phyloP scores from a whole-genome alignment of 2,113 vertebrate species.

The Scopus umbretta region DNA sequence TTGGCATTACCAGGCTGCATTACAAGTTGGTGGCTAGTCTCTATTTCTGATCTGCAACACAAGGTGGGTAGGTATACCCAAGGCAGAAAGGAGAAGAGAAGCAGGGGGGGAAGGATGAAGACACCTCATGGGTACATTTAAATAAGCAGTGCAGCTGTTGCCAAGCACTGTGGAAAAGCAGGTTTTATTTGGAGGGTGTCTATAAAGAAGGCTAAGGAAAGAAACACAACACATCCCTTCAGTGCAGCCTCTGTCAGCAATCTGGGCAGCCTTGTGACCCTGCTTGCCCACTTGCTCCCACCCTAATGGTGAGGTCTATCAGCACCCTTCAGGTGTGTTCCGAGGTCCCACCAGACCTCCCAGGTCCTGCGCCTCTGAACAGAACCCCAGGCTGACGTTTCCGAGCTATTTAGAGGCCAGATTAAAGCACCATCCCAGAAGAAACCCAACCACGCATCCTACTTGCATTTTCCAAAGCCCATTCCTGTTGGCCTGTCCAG shows the following conservation, averaged over 20 bases:
- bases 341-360: neutral
- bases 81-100: neutral
- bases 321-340: neutral
- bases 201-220: neutral
- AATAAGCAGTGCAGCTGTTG: neutral
- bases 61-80: neutral
- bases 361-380: accelerated
- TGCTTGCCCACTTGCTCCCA: accelerated
- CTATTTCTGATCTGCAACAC: neutral
- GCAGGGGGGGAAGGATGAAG: neutral
- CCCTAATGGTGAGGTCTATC: accelerated
- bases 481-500: neutral
- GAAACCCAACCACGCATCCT: neutral
- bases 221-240: neutral
- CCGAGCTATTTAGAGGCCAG: neutral
- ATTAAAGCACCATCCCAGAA: neutral
- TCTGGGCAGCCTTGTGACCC: neutral
- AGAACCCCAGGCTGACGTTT: neutral
- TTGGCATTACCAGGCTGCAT: slow-evolving; percentile 32
- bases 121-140: neutral
- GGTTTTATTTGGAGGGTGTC: neutral
- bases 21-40: neutral
- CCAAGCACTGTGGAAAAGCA: accelerated
- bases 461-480: neutral
- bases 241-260: neutral